phyloP scores from a whole-genome alignment of 2,888 invertebrate genomes.

The Ariolimax columbianus region DNA sequence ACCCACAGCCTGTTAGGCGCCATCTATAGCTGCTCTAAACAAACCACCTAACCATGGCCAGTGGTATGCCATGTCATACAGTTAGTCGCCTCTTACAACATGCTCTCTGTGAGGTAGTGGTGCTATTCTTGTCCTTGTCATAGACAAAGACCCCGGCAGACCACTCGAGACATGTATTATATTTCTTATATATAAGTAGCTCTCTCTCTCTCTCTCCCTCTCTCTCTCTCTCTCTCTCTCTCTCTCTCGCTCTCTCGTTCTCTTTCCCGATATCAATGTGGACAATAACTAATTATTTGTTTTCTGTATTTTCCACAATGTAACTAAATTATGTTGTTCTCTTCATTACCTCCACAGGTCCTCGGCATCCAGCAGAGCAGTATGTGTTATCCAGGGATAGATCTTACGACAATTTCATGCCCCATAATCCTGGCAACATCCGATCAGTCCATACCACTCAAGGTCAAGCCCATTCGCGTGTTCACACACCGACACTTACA shows the following conservation, averaged over 20 bases:
- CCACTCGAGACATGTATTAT: too few species aligned
- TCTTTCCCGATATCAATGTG: not conserved
- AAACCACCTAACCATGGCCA: too few species aligned
- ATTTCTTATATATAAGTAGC: too few species aligned
- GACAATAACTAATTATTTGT: not conserved
- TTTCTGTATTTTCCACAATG: not conserved
- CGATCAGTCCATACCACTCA: not conserved
- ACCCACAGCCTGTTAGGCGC: too few species aligned
- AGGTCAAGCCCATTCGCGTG: not conserved
- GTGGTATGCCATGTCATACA: too few species aligned
- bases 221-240: not conserved
- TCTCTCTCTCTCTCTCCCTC: not conserved
- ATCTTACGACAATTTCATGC: not conserved
- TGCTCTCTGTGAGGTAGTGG: too few species aligned
- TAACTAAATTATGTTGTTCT: not conserved
- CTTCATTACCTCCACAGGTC: not conserved
- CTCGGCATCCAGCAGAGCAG: not conserved
- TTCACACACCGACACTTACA: not conserved
- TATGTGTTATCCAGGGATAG: not conserved
- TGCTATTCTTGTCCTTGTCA: too few species aligned
- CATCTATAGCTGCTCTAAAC: too few species aligned
- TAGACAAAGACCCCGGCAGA: too few species aligned
- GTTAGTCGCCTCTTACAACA: too few species aligned
- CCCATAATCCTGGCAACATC: not conserved
- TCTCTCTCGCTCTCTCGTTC: not conserved